Evolutionary conservation across 2,113 vertebrate genomes (phyloP).

Genomic region (Leptobrachium leishanense): DNA sequence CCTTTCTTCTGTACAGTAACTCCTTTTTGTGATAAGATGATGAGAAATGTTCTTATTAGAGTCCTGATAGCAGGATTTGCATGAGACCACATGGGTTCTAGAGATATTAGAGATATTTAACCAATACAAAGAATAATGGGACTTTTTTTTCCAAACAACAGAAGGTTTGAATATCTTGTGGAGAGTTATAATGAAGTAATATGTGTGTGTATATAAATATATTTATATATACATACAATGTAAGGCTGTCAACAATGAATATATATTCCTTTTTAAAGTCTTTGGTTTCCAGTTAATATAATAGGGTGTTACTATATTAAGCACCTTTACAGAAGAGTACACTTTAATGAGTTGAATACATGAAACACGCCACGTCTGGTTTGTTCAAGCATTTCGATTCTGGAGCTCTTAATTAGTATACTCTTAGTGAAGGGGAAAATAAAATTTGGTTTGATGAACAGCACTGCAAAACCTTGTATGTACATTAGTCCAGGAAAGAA

Average conservation of each 20-base stretch:
- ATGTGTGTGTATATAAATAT: no score
- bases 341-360: conserved; percentile 25
- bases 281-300: background rate
- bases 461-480: conserved; percentile 13
- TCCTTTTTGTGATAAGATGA: conserved; percentile 15
- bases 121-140: background rate
- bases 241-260: background rate
- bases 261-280: background rate
- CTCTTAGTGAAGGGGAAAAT: conserved; percentile 33
- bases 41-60: background rate
- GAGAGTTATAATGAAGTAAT: no score
- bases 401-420: conserved; percentile 37
- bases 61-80: background rate
- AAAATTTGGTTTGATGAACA: conserved; percentile 43
- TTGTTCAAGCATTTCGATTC: conserved; percentile 8
- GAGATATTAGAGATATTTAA: background rate
- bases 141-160: background rate
- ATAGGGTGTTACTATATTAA: conserved; percentile 38
- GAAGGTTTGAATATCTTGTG: no score
- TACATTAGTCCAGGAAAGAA: conserved; percentile 14
- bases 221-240: background rate
- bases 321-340: conserved; percentile 4
- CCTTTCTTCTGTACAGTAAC: background rate
- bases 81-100: background rate
- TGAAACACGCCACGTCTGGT: conserved; percentile 4